phyloP scores from a whole-genome alignment of 2,797 vertebrate genomes.

The Danionella dracula region DNA sequence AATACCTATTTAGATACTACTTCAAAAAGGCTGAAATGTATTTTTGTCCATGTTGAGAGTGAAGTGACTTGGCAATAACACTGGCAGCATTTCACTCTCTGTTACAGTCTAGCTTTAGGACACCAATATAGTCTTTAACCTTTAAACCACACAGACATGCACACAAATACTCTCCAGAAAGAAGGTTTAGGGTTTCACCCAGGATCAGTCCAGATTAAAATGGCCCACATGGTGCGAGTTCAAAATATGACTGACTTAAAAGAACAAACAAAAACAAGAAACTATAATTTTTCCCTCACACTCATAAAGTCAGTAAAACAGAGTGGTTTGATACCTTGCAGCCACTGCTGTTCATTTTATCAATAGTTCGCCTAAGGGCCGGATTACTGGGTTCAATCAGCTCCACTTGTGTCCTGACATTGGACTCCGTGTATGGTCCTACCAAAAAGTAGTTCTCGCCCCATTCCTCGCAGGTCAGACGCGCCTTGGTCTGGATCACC shows the following conservation, averaged over 20 bases:
- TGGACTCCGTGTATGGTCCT: conserved; percentile 87
- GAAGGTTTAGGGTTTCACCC: conserved; percentile 39
- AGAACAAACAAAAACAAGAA: neutral
- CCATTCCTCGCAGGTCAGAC: conserved; percentile 88
- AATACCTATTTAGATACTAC: too few species aligned
- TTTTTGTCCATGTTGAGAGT: neutral
- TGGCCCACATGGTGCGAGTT: neutral
- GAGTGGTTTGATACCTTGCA: conserved; percentile 77
- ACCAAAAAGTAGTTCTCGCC: conserved; percentile 93
- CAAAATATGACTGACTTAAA: neutral
- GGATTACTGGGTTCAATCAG: conserved; percentile 82
- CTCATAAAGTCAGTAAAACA: too few species aligned
- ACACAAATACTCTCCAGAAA: conserved; percentile 5
- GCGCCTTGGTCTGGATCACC: conserved; percentile 93
- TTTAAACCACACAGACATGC: conserved; percentile 61
- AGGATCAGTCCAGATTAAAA: neutral
- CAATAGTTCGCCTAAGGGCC: conserved; percentile 77
- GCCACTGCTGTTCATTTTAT: conserved; percentile 89
- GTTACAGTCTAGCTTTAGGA: conserved; percentile 34
- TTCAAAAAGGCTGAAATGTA: neutral
- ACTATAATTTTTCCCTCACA: neutral
- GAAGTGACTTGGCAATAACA: neutral
- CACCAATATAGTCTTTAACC: conserved; percentile 68
- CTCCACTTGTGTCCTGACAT: conserved; percentile 91
- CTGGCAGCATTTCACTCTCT: neutral